Conservation (phyloP, 2,888 invertebrate genomes). For the Ellobium chinense region DNA sequence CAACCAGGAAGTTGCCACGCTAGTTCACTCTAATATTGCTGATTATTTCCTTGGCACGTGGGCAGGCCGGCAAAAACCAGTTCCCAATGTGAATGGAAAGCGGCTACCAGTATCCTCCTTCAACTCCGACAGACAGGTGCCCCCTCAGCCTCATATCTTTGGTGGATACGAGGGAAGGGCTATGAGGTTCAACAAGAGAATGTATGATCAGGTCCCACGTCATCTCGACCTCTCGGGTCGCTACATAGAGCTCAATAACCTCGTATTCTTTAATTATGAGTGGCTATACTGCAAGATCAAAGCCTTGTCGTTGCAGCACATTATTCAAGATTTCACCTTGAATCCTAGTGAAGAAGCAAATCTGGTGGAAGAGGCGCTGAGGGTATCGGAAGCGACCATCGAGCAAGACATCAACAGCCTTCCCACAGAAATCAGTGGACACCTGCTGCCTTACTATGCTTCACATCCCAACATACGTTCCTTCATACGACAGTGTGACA, state of each 20-base stretch:
- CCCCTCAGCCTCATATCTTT: constrained; percentile 49
- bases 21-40: constrained; percentile 73
- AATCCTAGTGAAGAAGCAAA: constrained; percentile 72
- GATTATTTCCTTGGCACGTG: constrained; percentile 77
- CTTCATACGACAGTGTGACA: constrained; percentile 75
- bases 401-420: constrained; percentile 71
- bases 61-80: constrained; percentile 63
- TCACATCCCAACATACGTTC: constrained; percentile 71
- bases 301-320: constrained; percentile 73
- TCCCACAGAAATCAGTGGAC: constrained; percentile 75
- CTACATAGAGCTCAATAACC: constrained; percentile 71
- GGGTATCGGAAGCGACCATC: constrained; percentile 69
- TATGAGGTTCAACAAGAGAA: constrained; percentile 71
- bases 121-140: constrained; percentile 58
- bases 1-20: constrained; percentile 53
- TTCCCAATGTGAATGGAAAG: constrained; percentile 31
- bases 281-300: constrained; percentile 77
- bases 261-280: constrained; percentile 76
- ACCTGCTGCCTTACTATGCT: constrained; percentile 74
- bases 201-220: constrained; percentile 76
- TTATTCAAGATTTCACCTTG: constrained; percentile 73
- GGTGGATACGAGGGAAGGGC: neutral
- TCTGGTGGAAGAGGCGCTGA: constrained; percentile 64
- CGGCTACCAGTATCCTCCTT: neutral
- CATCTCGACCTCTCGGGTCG: constrained; percentile 74